A percentile compares a stretch with the other conserved stretches of the same genome.
These are phyloP conservation scores for Coelopa frigida DNA, from an alignment of 1,140 invertebrate species.

Conservation along the genomic window DNA sequence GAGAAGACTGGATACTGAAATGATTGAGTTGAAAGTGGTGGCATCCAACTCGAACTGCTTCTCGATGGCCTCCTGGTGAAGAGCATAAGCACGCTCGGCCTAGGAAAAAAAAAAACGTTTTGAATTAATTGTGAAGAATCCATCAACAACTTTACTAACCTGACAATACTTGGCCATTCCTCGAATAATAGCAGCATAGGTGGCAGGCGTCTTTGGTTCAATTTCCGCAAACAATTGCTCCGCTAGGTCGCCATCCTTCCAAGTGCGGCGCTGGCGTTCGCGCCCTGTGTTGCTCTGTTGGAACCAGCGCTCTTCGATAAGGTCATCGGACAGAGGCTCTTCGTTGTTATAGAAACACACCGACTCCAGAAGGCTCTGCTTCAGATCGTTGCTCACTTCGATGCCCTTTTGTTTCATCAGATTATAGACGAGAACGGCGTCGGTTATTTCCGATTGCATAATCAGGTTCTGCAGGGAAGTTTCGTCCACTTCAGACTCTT, in stretches of 20 bases:
- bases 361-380: slow-evolving; percentile 70
- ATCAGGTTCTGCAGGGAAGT: slow-evolving; percentile 59
- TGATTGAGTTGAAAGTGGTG: slow-evolving; percentile 63
- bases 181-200: slow-evolving; percentile 63
- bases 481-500: slow-evolving; percentile 54
- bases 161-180: slow-evolving; percentile 66
- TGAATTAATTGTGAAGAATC: slow-evolving; percentile 16
- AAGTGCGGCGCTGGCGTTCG: slow-evolving; percentile 56
- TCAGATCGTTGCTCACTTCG: slow-evolving; percentile 52
- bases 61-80: slow-evolving; percentile 60
- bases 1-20: slow-evolving; percentile 53
- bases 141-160: slow-evolving; percentile 20
- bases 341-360: slow-evolving; percentile 74
- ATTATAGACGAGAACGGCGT: slow-evolving; percentile 67
- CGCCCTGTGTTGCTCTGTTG: slow-evolving; percentile 44
- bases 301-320: slow-evolving; percentile 75
- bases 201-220: slow-evolving; percentile 52
- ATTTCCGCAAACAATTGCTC: slow-evolving; percentile 60
- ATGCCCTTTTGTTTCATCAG: slow-evolving; percentile 57
- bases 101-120: background rate
- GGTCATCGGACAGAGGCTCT: slow-evolving; percentile 57
- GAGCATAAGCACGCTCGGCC: slow-evolving; percentile 52
- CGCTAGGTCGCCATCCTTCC: slow-evolving; percentile 65
- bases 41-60: slow-evolving; percentile 57
- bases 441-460: slow-evolving; percentile 53